Percentiles rank a stretch among this genome's conserved stretches.
Evolutionary conservation across 2,113 vertebrate genomes (phyloP).

Genomic region (Pipa parva): DNA sequence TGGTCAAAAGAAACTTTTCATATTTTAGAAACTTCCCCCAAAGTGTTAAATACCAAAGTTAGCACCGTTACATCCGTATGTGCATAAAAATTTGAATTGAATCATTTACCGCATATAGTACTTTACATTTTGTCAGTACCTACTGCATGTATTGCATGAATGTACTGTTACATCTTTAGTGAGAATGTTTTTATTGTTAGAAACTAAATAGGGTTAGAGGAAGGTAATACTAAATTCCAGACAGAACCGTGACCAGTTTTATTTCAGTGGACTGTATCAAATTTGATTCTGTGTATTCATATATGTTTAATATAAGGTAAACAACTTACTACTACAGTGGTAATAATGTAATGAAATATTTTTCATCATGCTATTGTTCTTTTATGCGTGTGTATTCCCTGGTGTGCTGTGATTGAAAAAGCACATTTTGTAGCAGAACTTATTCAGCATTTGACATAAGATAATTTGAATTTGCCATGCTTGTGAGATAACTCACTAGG

Average conservation of each 20-base stretch:
- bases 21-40: no score
- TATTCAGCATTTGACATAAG: conserved; percentile 67
- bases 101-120: no score
- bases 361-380: conserved; percentile 31
- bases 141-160: no score
- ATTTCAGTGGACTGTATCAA: conserved; percentile 10
- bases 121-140: no score
- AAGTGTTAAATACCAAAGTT: no score
- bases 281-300: conserved; percentile 27
- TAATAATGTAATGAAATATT: conserved; percentile 40
- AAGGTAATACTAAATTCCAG: no score
- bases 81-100: no score
- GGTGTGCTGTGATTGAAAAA: conserved; percentile 43
- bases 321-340: conserved; percentile 17
- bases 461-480: conserved; percentile 79
- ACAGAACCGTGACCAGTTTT: not conserved
- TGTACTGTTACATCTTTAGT: no score
- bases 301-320: conserved; percentile 30
- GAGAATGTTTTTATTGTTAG: no score
- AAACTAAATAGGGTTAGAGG: no score
- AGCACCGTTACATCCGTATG: no score
- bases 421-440: conserved; percentile 48
- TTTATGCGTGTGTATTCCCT: conserved; percentile 39
- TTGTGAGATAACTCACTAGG: conserved; percentile 74
- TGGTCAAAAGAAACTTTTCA: no score